Evolutionary conservation across 2,888 invertebrate species (phyloP), one percentile per base, ranked within the genome.

Genomic region (Ceriagrion tenellum): DNA sequence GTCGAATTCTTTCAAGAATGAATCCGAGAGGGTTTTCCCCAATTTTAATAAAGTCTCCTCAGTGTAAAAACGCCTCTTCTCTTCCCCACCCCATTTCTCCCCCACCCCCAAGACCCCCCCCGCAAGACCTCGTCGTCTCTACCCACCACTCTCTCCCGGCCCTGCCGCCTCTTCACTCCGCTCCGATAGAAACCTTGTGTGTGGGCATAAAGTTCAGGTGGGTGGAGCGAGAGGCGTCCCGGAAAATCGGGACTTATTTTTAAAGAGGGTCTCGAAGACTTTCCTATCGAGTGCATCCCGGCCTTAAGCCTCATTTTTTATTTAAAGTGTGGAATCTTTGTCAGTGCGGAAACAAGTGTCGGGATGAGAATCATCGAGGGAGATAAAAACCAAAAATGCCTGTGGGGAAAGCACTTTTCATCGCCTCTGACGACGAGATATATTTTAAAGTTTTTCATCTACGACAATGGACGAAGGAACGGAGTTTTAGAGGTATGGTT

Each of bases 11-110:
- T 93, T 69, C 93, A 69, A 93, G 93, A 93, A 69, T 69, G 93
- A 93, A 93, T 69, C 69, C 93, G 40, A 74, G 81, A 35, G 35
- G 93, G 93, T 69, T 93, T 93, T 74, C 69, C 93, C 93, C 91
- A 93, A 93, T 93, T 93, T 93, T 93, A 93, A 93, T 93, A 93
- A 93, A 93, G 93, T 93, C 93, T 35, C 93, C 69, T 93, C 59
- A 20, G 93, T 47, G 93, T 93, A 93, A 93, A 93, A 93, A 93
- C 47, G 35, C n/a, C 35, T 74, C 63, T 93, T 69, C 69, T 74
- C 16, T 16, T n/a, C 89, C 23, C 93, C 89, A 4, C 93, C n/a
- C 93, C 10, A n/a, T n/a, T n/a, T n/a, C 40, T 40, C 88, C 88
- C 89, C 4, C 55, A 26, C 56, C 26, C 88, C 90, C 56, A 16